A percentile compares a stretch with the other conserved stretches of the same genome.
Conservation (phyloP, 2,113 vertebrate genomes). For the Collichthys lucidus region DNA sequence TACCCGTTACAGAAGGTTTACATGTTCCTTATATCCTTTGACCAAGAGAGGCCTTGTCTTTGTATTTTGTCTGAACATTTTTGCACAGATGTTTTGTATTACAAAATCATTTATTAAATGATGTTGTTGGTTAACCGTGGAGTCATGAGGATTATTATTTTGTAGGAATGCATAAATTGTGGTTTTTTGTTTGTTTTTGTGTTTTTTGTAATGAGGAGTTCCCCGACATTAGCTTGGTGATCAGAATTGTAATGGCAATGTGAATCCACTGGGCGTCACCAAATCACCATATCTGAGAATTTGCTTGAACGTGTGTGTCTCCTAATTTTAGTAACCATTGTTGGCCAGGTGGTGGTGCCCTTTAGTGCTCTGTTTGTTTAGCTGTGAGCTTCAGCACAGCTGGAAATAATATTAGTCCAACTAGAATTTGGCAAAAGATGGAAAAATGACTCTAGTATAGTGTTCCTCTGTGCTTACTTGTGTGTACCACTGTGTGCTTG, state of each 20-base stretch:
- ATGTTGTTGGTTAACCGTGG: slow-evolving; percentile 79
- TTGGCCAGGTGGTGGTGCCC: slow-evolving; percentile 53
- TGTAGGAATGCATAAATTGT: background rate
- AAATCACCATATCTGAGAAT: background rate
- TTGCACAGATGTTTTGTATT: slow-evolving; percentile 97
- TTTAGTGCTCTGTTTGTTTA: background rate
- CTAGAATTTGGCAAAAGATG: slow-evolving; percentile 29
- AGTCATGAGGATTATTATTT: background rate
- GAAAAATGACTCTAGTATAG: slow-evolving; percentile 24
- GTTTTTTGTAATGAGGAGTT: background rate
- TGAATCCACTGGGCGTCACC: slow-evolving; percentile 50
- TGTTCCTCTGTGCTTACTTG: slow-evolving; percentile 4
- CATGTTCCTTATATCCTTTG: slow-evolving; percentile 82
- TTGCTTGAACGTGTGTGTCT: background rate
- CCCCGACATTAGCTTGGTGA: background rate
- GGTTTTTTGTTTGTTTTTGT: background rate
- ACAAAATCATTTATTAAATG: slow-evolving; percentile 94
- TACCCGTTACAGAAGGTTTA: slow-evolving; percentile 78
- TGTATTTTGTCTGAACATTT: slow-evolving; percentile 84
- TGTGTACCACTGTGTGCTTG: background rate
- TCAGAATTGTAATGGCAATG: background rate
- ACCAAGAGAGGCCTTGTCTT: slow-evolving; percentile 86
- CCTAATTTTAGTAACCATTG: background rate
- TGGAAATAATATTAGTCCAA: slow-evolving; percentile 56
- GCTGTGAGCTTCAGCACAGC: slow-evolving; percentile 6